Evolutionary conservation across 2,888 invertebrate species (phyloP).

Genomic region (Tigriopus californicus): DNA sequence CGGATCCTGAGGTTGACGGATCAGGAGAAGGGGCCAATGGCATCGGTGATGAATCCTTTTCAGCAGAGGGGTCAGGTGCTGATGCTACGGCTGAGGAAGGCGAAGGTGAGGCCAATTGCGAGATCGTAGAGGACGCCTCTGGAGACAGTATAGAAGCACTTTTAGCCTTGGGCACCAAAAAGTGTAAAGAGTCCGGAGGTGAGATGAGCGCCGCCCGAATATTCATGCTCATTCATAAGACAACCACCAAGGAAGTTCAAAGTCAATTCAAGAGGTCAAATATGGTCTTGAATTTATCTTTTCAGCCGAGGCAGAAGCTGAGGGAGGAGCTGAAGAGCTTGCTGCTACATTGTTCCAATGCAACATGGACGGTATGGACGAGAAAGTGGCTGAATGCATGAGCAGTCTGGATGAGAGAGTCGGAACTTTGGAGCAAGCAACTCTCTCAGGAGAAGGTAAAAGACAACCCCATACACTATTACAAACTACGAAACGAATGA

Average conservation of each 20-base stretch:
- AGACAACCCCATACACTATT: background rate
- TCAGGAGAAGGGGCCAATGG: background rate
- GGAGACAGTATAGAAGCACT: no score
- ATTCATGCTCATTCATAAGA: no score
- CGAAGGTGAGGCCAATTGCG: no score
- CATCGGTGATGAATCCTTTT: background rate
- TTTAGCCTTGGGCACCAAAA: no score
- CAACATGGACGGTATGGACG: conserved; percentile 11
- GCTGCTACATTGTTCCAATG: background rate
- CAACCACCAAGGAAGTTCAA: background rate
- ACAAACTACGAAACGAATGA: background rate
- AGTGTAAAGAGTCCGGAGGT: no score
- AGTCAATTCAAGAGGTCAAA: background rate
- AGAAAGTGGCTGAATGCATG: conserved; percentile 2
- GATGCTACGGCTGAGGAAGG: background rate
- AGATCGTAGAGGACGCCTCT: no score
- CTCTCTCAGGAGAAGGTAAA: background rate
- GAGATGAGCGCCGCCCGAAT: no score
- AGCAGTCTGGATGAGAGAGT: background rate
- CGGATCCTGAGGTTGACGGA: conserved; percentile 19
- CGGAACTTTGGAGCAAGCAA: background rate
- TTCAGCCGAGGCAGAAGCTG: background rate
- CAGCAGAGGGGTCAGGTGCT: background rate
- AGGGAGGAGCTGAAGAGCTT: background rate
- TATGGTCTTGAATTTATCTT: no score